Percentiles rank a stretch among this genome's conserved stretches.
Evolutionary conservation across 2,113 vertebrate species (phyloP).

Genomic region (Hippolais icterina): DNA sequence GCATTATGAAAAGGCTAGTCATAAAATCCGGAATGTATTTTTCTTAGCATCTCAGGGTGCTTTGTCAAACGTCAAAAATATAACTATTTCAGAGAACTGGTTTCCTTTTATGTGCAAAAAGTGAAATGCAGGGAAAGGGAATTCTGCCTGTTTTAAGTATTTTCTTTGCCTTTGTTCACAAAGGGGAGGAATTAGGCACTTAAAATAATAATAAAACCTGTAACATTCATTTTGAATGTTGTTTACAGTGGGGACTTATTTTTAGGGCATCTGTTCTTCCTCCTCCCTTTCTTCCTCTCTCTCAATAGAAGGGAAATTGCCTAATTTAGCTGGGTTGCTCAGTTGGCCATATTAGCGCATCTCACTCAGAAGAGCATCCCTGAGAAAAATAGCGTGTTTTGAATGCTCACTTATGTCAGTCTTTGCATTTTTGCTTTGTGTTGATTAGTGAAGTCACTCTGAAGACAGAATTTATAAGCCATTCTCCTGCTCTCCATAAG

Average conservation of each 20-base stretch:
- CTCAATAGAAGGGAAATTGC: not conserved
- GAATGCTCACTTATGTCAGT: not conserved
- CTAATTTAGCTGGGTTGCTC: not conserved
- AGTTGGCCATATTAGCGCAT: not conserved
- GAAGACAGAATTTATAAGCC: not conserved
- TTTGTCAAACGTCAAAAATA: constrained; percentile 34
- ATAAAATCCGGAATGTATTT: not conserved
- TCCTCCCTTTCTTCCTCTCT: not conserved
- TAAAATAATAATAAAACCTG: constrained; percentile 20
- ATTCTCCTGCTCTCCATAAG: not conserved
- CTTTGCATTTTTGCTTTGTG: not conserved
- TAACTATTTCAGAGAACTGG: not conserved
- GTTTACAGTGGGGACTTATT: not conserved
- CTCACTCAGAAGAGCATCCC: not conserved
- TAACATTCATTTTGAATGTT: not conserved
- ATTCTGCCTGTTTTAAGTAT: not conserved
- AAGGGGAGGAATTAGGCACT: not conserved
- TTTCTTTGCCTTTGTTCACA: not conserved
- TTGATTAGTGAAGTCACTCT: not conserved
- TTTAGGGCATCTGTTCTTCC: constrained; percentile 8
- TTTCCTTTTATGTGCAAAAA: constrained; percentile 29
- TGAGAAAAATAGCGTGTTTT: not conserved
- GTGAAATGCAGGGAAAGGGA: not conserved
- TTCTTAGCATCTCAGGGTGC: not conserved
- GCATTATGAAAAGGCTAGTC: not conserved